phyloP scores from a whole-genome alignment of 2,113 vertebrate species.

The Crocuta crocuta region DNA sequence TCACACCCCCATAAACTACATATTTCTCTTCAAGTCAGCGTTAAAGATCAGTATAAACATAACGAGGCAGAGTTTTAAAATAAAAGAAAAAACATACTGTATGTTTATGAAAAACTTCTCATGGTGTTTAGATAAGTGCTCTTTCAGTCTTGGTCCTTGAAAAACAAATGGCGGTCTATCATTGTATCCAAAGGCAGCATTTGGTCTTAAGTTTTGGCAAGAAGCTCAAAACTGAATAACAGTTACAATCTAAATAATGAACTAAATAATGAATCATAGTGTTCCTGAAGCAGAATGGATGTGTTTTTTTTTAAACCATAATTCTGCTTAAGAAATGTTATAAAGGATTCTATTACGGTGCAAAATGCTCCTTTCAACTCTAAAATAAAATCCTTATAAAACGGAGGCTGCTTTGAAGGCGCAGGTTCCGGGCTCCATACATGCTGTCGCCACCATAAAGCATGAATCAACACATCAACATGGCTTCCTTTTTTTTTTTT shows the following conservation, averaged over 20 bases:
- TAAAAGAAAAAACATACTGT: not conserved
- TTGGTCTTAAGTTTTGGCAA: not conserved
- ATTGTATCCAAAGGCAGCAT: not conserved
- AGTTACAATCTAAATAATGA: not conserved
- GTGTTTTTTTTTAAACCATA: not conserved
- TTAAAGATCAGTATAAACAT: not conserved
- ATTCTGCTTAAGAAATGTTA: not conserved
- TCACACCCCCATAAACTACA: no score
- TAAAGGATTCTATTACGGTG: not conserved
- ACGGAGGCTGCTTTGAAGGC: not conserved
- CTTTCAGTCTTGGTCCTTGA: not conserved
- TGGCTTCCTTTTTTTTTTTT: not conserved
- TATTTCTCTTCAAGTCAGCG: not conserved
- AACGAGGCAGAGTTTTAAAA: not conserved
- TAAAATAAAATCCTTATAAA: not conserved
- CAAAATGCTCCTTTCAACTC: not conserved
- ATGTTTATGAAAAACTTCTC: not conserved
- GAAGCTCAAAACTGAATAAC: not conserved
- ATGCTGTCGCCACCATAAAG: not conserved
- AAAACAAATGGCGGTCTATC: not conserved
- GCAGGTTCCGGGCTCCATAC: not conserved
- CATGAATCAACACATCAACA: not conserved
- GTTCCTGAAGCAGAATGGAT: not conserved
- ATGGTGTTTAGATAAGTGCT: not conserved
- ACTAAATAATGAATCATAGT: not conserved